These are phyloP conservation scores for Rattus rattus DNA, from an alignment of 2,113 vertebrate species.

Conservation along the genomic window DNA sequence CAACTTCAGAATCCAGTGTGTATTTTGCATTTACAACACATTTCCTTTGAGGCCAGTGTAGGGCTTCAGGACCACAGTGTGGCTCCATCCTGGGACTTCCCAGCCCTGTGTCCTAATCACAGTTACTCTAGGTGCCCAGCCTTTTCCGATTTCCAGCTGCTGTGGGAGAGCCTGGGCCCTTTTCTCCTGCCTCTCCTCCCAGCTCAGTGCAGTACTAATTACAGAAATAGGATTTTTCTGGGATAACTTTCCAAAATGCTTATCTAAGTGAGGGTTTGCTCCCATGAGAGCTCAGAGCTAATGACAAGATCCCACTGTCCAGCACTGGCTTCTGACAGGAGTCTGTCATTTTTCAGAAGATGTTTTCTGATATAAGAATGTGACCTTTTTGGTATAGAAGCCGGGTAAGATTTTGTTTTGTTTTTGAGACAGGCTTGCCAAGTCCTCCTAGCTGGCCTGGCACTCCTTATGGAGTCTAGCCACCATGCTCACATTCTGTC, in stretches of 20 bases:
- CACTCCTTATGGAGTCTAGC: background rate
- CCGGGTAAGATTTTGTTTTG: background rate
- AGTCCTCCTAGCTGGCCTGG: background rate
- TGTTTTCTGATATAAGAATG: background rate
- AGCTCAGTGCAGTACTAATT: too few species aligned
- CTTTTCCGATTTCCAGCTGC: rapidly evolving
- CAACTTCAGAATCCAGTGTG: background rate
- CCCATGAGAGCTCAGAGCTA: background rate
- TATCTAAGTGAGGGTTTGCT: background rate
- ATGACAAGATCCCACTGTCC: background rate
- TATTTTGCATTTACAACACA: too few species aligned
- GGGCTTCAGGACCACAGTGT: background rate
- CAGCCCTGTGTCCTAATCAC: background rate
- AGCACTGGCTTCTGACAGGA: too few species aligned
- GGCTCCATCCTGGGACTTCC: background rate
- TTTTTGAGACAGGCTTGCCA: background rate
- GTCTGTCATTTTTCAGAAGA: background rate
- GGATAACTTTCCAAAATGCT: background rate
- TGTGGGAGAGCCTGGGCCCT: background rate
- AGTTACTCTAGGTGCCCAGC: rapidly evolving
- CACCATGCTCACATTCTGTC: background rate
- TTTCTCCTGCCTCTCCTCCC: background rate
- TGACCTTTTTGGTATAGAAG: background rate
- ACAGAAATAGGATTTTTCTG: background rate
- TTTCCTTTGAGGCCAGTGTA: background rate